Base-by-base conservation (phyloP, 2,888 invertebrate species). In the Drosophila mulleri region DNA sequence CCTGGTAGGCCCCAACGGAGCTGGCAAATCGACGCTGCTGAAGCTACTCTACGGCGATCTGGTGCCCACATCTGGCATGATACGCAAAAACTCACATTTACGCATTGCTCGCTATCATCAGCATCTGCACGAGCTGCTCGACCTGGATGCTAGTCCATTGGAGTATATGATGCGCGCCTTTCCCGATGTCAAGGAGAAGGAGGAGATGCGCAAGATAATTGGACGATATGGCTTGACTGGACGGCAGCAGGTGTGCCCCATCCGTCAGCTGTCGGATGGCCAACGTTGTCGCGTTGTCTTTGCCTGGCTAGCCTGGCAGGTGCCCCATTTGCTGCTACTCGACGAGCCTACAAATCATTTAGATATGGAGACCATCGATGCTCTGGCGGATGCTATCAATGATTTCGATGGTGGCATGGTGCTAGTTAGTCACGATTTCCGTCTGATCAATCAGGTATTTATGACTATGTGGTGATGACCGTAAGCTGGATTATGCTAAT, bases 381-480 rank as follows among this genome's bases (percentile, higher is more conserved):
- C 99, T 0, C 94, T 99, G 64, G 99, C 98, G 1, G 99, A 99
- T 84, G 99, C 99, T 32, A 96, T 99, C 89, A 98, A 98, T 92
- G 98, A 98, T 91, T 99, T 98, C 92, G 98, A 98, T 82, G 99
- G 99, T 50, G 99, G 99, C 80, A 96, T 99, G 97, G 98, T 99
- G 77, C 95, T 99, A 29, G 99, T 99, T 89, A 98, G 98, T 94
- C 99, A 99, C 97, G 99, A 99, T 95, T 99, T 99, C 95, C 95
- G 99, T 93, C 96, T 99, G 62, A 99, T 99, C 78, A 98, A 97
- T 94, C 99, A 99, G 95, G 99, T 98, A 53, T 14, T 1, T 23
- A 9, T 2, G 0, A 2, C 3, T 9, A 5, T 23, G 5, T 26
- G 12, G 1, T 8, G 20, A 12, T 23, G 29, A 12, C 3, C 6